A percentile compares a stretch with the other conserved stretches of the same genome.
These are phyloP conservation scores for Thymelicus lineola DNA, from an alignment of 2,888 invertebrate genomes.

Conservation along the genomic window DNA sequence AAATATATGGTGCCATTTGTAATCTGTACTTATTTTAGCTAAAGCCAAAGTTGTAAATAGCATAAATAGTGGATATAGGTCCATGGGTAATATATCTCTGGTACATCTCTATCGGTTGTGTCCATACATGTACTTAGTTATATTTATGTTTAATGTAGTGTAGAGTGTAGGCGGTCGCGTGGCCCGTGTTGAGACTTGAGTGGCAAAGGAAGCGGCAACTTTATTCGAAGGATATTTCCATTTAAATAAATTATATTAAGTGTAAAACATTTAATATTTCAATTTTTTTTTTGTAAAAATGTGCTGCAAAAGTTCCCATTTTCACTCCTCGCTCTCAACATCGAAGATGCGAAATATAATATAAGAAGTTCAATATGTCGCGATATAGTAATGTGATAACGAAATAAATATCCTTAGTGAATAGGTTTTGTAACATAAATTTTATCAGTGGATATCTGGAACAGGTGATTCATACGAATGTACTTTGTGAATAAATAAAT, in stretches of 20 bases:
- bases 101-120: conserved; percentile 61
- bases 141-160: not conserved
- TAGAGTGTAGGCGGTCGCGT: not conserved
- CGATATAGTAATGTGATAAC: conserved; percentile 34
- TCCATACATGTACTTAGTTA: conserved; percentile 47
- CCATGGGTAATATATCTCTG: conserved; percentile 44
- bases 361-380: conserved; percentile 34
- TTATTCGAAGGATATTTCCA: no score
- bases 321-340: not conserved
- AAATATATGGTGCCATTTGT: conserved; percentile 57
- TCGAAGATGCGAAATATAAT: conserved; percentile 13
- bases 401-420: conserved; percentile 2
- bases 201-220: not conserved
- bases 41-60: conserved; percentile 82
- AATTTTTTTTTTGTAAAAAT: no score
- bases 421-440: conserved; percentile 22
- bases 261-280: no score
- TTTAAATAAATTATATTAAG: no score
- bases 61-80: conserved; percentile 35
- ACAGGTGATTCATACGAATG: conserved; percentile 14
- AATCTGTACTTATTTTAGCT: conserved; percentile 61
- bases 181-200: not conserved
- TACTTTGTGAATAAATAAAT: conserved; percentile 33
- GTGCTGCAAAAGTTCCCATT: no score
- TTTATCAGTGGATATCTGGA: conserved; percentile 21